phyloP scores from a whole-genome alignment of 2,888 invertebrate species.

The Drymonia ruficornis region DNA sequence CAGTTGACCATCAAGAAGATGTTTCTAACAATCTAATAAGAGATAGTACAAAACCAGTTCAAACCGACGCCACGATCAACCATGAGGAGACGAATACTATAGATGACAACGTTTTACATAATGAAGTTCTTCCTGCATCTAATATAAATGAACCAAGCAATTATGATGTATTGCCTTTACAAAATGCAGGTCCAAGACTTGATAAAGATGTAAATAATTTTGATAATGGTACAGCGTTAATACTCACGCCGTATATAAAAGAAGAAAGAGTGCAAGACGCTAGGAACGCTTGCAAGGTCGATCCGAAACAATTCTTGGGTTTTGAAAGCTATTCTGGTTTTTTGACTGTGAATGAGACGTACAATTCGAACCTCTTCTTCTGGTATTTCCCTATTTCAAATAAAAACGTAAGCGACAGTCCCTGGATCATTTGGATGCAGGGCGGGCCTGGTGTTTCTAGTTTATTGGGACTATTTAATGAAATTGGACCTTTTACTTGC shows the following conservation, averaged over 20 bases:
- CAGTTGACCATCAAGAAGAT: constrained; percentile 27
- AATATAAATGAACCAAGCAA: constrained; percentile 25
- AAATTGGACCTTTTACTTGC: constrained; percentile 66
- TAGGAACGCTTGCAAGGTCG: no score
- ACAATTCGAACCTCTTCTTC: no score
- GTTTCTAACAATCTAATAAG: constrained; percentile 29
- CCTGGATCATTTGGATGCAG: constrained; percentile 94
- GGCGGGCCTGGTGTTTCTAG: constrained; percentile 94
- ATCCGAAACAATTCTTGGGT: no score
- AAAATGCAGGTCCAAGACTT: constrained; percentile 23
- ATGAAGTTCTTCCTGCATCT: constrained; percentile 17
- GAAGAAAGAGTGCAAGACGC: no score
- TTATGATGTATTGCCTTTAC: constrained; percentile 25
- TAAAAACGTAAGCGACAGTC: constrained; percentile 75
- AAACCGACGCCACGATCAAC: no score
- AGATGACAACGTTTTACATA: constrained; percentile 12
- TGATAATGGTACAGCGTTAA: constrained; percentile 60
- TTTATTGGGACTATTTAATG: constrained; percentile 69
- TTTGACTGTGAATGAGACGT: no score
- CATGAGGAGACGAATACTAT: no score
- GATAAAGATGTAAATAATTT: constrained; percentile 28
- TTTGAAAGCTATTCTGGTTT: no score
- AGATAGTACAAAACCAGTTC: constrained; percentile 17
- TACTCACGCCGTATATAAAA: no score
- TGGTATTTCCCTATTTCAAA: no score